Evolutionary conservation across 2,113 vertebrate genomes (phyloP).

Genomic region (Lampris incognitus): DNA sequence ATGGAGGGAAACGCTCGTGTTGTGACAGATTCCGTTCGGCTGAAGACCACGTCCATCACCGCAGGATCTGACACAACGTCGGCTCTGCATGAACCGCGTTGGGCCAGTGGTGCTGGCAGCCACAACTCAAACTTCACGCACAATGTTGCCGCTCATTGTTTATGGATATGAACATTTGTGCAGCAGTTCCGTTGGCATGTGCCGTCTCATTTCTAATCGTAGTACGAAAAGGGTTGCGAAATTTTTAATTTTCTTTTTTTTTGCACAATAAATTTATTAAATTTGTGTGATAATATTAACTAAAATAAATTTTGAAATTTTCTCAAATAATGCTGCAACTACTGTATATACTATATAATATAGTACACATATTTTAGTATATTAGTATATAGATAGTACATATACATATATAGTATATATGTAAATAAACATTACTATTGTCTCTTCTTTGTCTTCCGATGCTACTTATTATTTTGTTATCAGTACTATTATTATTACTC

Average conservation of each 20-base stretch:
- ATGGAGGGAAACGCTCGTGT: slow-evolving; percentile 51
- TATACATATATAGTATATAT: too few relatives aligned
- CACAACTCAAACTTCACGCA: slow-evolving; percentile 3
- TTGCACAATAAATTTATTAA: background rate
- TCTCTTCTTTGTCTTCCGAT: too few relatives aligned
- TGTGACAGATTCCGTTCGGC: slow-evolving; percentile 55
- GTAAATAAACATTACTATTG: too few relatives aligned
- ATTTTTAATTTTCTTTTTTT: background rate
- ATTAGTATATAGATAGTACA: background rate
- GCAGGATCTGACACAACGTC: slow-evolving; percentile 42
- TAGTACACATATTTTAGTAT: background rate
- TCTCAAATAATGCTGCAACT: background rate
- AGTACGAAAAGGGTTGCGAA: background rate
- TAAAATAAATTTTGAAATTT: background rate
- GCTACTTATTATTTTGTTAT: too few relatives aligned
- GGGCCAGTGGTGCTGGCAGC: slow-evolving; percentile 24
- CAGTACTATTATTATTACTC: too few relatives aligned
- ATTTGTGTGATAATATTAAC: background rate
- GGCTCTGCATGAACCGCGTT: slow-evolving; percentile 59
- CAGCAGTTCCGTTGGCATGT: background rate
- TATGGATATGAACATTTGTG: background rate
- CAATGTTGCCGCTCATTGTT: slow-evolving; percentile 4
- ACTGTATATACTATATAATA: background rate
- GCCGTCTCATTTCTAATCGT: background rate
- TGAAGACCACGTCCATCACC: slow-evolving; percentile 43